phyloP scores from a whole-genome alignment of 1,140 invertebrate species.

The Pollicipes pollicipes region DNA sequence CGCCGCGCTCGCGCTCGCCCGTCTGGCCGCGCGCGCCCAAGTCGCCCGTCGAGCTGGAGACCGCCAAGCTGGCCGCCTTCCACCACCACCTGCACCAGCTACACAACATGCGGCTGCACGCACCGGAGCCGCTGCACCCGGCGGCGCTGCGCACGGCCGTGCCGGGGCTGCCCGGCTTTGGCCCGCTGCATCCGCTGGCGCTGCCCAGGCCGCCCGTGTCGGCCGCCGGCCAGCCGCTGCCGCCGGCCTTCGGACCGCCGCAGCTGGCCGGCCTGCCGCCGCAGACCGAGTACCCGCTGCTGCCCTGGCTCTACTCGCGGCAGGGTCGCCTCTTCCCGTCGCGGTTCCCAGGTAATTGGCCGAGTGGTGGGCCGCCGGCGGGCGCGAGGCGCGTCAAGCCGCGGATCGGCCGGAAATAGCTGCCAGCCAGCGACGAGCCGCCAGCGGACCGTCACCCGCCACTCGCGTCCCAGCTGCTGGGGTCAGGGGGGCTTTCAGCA shows the following conservation, averaged over 20 bases:
- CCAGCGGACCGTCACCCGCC: too few species aligned
- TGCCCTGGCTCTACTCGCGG: constrained; percentile 74
- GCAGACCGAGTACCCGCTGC: constrained; percentile 45
- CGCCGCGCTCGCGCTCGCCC: not conserved
- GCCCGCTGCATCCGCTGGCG: not conserved
- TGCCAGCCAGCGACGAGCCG: too few species aligned
- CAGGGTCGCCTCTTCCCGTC: constrained; percentile 71
- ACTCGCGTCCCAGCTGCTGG: too few species aligned
- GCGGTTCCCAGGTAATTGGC: constrained; percentile 15
- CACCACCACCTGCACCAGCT: not conserved
- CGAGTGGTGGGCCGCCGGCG: too few species aligned
- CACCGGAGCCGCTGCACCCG: not conserved
- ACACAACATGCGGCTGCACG: not conserved
- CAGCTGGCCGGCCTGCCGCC: constrained; percentile 4
- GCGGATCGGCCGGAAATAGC: too few species aligned
- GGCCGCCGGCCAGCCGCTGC: not conserved
- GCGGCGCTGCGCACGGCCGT: not conserved
- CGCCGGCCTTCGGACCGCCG: not conserved
- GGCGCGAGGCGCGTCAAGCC: too few species aligned
- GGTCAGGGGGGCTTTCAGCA: too few species aligned
- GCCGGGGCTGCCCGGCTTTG: not conserved
- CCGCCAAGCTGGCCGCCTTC: not conserved
- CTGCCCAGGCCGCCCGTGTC: not conserved
- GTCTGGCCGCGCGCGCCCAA: not conserved
- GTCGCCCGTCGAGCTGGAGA: not conserved